Evolutionary conservation across 2,888 invertebrate genomes (phyloP), one percentile per base, ranked within the genome.

Genomic region (Platycheirus albimanus): DNA sequence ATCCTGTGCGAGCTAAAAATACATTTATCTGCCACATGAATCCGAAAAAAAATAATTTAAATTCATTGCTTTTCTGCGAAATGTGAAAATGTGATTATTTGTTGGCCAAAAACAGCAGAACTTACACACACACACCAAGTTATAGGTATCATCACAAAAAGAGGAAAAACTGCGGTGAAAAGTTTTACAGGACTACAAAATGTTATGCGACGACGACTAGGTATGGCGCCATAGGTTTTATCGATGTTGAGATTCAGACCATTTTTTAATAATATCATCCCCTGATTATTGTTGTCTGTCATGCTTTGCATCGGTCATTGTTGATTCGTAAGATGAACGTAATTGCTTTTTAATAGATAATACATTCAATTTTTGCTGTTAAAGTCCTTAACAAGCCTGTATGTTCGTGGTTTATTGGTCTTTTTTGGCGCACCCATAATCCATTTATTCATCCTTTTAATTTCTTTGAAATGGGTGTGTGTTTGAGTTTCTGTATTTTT

Each of bases 1-100:
- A 72, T 78, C 72, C 78, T 66, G 72, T 51, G 61, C 41, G 58
- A 56, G 64, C 71, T 78, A 78, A 78, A 78, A 78, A 78, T 78
- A 78, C 36, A 66, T 30, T 19, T 70, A 71, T 64, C 56, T 71
- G 71, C 33, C 38, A 70, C 63, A 70, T 66, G 64, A 71, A 66
- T 71, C 30, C 49, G 38, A 66, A 51, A 78, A n/a, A n/a, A n/a
- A 78, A 78, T 78, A 66, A 72, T 66, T 78, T 45, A 64, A 78
- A 64, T 66, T 66, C 71, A 71, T 78, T 64, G 41, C 64, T 58
- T 13, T 66, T 58, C 64, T 58, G 30, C 36, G 49, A 72, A 72
- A 71, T 64, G 77, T 71, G 71, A 71, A 72, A 78, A 71, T 64
- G 71, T 77, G 71, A 71, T 71, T 78, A 78, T 78, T 78, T 78